A percentile compares a stretch with the other conserved stretches of the same genome.
Evolutionary conservation across 2,888 invertebrate species (phyloP).

Genomic region (Fabriciana adippe): DNA sequence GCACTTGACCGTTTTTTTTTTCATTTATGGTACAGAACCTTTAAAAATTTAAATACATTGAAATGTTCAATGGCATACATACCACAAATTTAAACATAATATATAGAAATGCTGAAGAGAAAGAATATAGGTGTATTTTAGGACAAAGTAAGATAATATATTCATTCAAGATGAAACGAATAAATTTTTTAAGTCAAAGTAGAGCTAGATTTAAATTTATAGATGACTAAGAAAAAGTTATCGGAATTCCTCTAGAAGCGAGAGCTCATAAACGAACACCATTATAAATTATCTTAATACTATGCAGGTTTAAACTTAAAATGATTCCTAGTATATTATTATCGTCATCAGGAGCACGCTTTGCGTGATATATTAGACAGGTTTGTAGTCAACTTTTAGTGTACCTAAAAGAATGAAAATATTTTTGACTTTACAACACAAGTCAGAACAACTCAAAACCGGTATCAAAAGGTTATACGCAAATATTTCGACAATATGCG

Average conservation of each 20-base stretch:
- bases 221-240: conserved; percentile 8
- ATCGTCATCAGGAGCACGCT: conserved; percentile 39
- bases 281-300: conserved; percentile 15
- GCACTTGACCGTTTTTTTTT: too few species aligned
- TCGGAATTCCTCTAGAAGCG: neutral
- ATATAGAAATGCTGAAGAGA: too few species aligned
- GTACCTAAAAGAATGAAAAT: conserved; percentile 44
- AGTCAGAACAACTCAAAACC: conserved; percentile 61
- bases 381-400: conserved; percentile 60
- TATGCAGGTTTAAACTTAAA: conserved; percentile 18
- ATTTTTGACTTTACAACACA: conserved; percentile 60
- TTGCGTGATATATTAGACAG: conserved; percentile 52
- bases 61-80: too few species aligned
- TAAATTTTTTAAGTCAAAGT: neutral
- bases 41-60: too few species aligned
- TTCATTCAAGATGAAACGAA: too few species aligned
- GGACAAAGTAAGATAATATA: too few species aligned
- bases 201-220: conserved; percentile 7
- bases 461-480: conserved; percentile 72
- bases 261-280: conserved; percentile 12
- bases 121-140: too few species aligned
- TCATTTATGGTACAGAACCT: too few species aligned
- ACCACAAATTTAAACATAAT: too few species aligned
- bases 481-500: conserved; percentile 44
- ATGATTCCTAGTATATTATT: conserved; percentile 47